These are phyloP conservation scores for Bruchidius siliquastri DNA, from an alignment of 2,888 invertebrate species.

Conservation along the genomic window DNA sequence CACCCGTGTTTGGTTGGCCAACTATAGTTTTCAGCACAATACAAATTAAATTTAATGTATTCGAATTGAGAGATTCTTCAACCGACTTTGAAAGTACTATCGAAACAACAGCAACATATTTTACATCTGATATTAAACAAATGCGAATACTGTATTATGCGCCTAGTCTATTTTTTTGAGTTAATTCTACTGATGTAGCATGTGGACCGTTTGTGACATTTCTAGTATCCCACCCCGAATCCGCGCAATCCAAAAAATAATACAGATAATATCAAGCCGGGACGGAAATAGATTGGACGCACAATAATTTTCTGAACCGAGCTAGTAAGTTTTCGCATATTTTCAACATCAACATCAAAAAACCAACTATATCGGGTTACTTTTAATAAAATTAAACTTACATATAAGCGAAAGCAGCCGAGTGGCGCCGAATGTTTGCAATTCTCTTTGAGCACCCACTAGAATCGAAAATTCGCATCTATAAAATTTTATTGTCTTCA, in stretches of 20 bases:
- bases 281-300: background rate
- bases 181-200: too few species aligned
- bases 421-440: slow-evolving; percentile 35
- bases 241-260: background rate
- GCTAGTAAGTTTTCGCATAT: background rate
- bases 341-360: slow-evolving; percentile 5
- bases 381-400: slow-evolving; percentile 27
- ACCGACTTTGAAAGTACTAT: too few species aligned
- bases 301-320: background rate
- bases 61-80: too few species aligned
- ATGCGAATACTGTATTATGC: too few species aligned
- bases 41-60: too few species aligned
- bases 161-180: too few species aligned
- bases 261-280: background rate
- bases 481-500: slow-evolving; percentile 42
- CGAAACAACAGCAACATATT: too few species aligned
- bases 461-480: slow-evolving; percentile 37
- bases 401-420: slow-evolving; percentile 37
- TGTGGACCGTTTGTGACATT: too few species aligned
- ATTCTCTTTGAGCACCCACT: slow-evolving; percentile 39
- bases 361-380: slow-evolving; percentile 21
- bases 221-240: background rate
- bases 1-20: too few species aligned
- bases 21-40: too few species aligned
- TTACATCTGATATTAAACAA: too few species aligned